Conservation (phyloP, 2,888 invertebrate genomes). For the Malacosoma neustria region DNA sequence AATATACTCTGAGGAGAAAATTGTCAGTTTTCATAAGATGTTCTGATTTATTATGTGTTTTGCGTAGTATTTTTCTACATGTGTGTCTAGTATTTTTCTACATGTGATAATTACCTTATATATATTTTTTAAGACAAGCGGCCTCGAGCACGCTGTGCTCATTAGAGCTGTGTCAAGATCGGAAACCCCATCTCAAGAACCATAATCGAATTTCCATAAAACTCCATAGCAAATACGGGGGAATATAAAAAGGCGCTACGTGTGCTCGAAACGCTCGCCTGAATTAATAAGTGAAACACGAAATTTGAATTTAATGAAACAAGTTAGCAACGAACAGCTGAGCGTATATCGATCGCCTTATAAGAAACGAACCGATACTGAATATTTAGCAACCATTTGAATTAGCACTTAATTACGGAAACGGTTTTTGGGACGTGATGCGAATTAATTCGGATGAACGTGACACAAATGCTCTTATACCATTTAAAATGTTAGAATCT, state of each 20-base stretch:
- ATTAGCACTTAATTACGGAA: neutral
- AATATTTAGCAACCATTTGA: constrained; percentile 3
- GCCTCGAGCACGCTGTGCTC: too few relatives aligned
- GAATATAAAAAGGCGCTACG: constrained; percentile 58
- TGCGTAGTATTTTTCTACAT: too few relatives aligned
- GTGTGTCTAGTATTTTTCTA: too few relatives aligned
- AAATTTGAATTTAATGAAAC: constrained; percentile 77
- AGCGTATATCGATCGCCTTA: constrained; percentile 58
- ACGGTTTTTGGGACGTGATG: neutral
- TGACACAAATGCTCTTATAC: neutral
- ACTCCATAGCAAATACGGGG: constrained; percentile 33
- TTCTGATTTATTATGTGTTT: too few relatives aligned
- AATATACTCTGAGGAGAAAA: too few relatives aligned
- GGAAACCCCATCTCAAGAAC: constrained; percentile 23
- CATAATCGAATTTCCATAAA: constrained; percentile 21
- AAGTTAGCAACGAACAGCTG: constrained; percentile 67
- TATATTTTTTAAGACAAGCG: too few relatives aligned
- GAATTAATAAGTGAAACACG: constrained; percentile 75
- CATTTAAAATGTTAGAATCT: too few relatives aligned
- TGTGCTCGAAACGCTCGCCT: constrained; percentile 51
- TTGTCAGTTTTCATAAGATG: too few relatives aligned
- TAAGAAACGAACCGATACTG: constrained; percentile 24
- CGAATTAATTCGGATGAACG: neutral
- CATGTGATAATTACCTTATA: too few relatives aligned
- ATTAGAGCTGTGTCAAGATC: too few relatives aligned